Percentiles rank a stretch among this genome's conserved stretches.
Evolutionary conservation across 2,797 vertebrate genomes (phyloP).

Genomic region (Sebastes baramenuke): DNA sequence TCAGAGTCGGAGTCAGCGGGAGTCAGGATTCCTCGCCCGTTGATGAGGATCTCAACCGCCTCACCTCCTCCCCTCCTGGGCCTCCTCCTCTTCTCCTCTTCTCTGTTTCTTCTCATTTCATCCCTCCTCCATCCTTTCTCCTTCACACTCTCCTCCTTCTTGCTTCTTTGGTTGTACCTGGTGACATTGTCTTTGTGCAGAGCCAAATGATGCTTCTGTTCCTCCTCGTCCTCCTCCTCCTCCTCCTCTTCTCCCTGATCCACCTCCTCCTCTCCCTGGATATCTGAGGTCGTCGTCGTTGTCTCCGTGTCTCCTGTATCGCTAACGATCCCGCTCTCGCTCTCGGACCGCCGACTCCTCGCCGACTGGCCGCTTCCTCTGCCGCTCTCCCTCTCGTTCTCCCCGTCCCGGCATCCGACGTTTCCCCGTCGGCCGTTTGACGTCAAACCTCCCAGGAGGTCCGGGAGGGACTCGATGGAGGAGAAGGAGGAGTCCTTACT

Average conservation of each 20-base stretch:
- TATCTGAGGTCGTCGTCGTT: conserved; percentile 83
- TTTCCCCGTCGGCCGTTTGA: conserved; percentile 20
- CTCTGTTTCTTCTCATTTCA: conserved; percentile 35
- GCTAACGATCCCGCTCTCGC: conserved; percentile 93
- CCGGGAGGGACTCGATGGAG: conserved; percentile 91
- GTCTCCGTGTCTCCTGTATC: conserved; percentile 89
- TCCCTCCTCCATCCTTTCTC: conserved; percentile 54
- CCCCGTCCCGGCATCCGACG: background rate
- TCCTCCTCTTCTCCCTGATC: conserved; percentile 35
- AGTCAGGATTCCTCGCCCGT: conserved; percentile 61
- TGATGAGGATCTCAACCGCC: conserved; percentile 70
- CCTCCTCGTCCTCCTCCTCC: conserved; percentile 10
- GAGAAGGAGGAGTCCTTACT: conserved; percentile 94
- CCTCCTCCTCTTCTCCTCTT: conserved; percentile 64
- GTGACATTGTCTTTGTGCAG: background rate
- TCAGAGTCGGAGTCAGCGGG: conserved; percentile 70
- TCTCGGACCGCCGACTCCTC: conserved; percentile 85
- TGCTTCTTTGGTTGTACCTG: conserved; percentile 22
- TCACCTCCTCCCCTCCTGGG: conserved; percentile 55
- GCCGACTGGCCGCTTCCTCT: conserved; percentile 70
- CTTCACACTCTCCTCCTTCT: conserved; percentile 33
- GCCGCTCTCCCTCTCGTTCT: conserved; percentile 42
- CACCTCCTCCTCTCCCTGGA: conserved; percentile 78
- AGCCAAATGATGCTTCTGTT: conserved; percentile 3
- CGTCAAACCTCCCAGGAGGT: conserved; percentile 82